Conservation (phyloP, 2,888 invertebrate genomes). For the Caenorhabditis panamensis region DNA sequence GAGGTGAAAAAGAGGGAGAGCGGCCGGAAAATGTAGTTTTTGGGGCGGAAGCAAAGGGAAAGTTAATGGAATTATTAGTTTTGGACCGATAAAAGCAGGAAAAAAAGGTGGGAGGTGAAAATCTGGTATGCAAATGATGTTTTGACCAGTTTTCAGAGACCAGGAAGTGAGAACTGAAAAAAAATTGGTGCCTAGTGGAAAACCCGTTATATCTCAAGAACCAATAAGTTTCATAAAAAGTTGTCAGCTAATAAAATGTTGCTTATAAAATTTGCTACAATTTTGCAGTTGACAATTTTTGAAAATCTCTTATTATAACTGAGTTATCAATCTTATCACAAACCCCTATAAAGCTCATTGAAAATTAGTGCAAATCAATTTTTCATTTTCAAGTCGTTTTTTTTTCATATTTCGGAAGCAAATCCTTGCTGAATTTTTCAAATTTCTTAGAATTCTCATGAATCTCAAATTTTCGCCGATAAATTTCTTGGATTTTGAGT, state of each 20-base stretch:
- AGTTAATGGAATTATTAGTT: not conserved
- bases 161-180: not conserved
- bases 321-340: no score
- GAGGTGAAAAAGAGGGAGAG: conserved; percentile 4
- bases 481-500: not conserved
- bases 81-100: not conserved
- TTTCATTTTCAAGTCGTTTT: not conserved
- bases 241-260: no score
- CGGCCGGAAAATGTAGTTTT: not conserved
- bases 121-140: not conserved
- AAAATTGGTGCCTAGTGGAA: no score
- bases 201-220: no score
- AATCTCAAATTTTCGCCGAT: conserved; percentile 43
- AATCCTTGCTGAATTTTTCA: not conserved
- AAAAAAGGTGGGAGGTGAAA: not conserved
- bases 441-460: conserved; percentile 32
- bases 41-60: not conserved
- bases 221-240: no score
- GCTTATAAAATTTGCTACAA: no score
- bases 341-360: no score
- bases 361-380: not conserved
- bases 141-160: not conserved
- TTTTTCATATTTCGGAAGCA: not conserved
- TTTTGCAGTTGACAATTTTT: no score
- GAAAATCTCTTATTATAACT: no score